A percentile compares a stretch with the other conserved stretches of the same genome.
Conservation (phyloP, 2,888 invertebrate genomes). For the Hirudinaria manillensis region DNA sequence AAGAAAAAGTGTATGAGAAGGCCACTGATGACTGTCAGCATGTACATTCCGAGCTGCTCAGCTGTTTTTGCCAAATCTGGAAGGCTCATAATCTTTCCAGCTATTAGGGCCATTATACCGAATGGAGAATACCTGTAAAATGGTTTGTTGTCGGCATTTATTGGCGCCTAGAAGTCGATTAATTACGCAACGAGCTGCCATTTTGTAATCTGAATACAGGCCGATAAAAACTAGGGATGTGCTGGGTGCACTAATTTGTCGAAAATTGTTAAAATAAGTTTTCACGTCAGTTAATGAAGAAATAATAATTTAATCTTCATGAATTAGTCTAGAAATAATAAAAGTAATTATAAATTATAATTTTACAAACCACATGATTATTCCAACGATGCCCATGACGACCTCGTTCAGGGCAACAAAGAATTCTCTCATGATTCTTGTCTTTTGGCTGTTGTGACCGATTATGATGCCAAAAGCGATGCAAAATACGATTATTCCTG, state of each 20-base stretch:
- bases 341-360: too few species aligned
- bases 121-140: slow-evolving; percentile 63
- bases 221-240: too few species aligned
- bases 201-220: too few species aligned
- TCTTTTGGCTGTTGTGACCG: slow-evolving; percentile 60
- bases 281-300: too few species aligned
- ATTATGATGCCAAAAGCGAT: slow-evolving; percentile 62
- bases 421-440: slow-evolving; percentile 61
- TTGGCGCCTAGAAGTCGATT: too few species aligned
- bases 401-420: slow-evolving; percentile 62
- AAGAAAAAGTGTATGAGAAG: slow-evolving; percentile 62
- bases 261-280: too few species aligned
- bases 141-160: neutral
- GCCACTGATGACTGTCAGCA: slow-evolving; percentile 58
- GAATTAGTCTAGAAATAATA: too few species aligned
- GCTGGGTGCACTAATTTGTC: too few species aligned
- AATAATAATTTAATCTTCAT: too few species aligned
- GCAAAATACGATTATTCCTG: slow-evolving; percentile 61
- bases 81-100: slow-evolving; percentile 65
- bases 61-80: slow-evolving; percentile 62
- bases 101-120: slow-evolving; percentile 65
- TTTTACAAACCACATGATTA: slow-evolving; percentile 60
- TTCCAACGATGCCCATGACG: slow-evolving; percentile 61
- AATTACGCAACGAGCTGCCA: too few species aligned
- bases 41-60: slow-evolving; percentile 63